Evolutionary conservation across 2,888 invertebrate species (phyloP).

Genomic region (Bembecia ichneumoniformis): DNA sequence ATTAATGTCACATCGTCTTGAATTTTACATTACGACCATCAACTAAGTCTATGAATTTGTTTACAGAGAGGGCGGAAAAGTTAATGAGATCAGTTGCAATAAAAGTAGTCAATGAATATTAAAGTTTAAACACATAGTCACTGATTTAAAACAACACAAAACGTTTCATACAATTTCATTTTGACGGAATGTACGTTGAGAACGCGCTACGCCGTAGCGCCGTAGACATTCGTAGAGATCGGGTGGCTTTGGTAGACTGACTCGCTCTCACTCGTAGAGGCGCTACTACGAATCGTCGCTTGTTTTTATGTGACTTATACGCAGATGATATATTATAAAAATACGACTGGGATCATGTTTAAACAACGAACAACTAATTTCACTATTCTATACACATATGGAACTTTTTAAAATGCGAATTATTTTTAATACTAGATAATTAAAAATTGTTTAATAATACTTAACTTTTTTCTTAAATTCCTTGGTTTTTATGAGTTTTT

Average conservation of each 20-base stretch:
- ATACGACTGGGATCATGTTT: background rate
- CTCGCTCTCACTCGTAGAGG: background rate
- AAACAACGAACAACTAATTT: no score
- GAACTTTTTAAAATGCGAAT: no score
- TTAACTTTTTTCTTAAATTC: no score
- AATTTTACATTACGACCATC: background rate
- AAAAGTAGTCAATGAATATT: no score
- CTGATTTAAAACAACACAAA: background rate
- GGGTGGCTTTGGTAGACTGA: background rate
- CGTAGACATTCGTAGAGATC: background rate
- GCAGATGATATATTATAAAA: background rate
- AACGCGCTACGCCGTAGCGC: background rate
- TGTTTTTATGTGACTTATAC: background rate
- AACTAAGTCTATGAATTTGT: background rate
- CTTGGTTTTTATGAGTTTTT: no score
- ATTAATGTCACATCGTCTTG: background rate
- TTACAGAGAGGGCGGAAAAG: no score
- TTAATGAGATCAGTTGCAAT: no score
- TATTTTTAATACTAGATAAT: no score
- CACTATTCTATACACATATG: no score
- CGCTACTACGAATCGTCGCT: background rate
- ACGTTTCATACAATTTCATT: background rate
- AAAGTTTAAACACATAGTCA: background rate
- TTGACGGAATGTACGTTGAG: background rate
- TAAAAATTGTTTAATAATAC: no score